Evolutionary conservation across 2,797 vertebrate genomes (phyloP).

Genomic region (Emys orbicularis): DNA sequence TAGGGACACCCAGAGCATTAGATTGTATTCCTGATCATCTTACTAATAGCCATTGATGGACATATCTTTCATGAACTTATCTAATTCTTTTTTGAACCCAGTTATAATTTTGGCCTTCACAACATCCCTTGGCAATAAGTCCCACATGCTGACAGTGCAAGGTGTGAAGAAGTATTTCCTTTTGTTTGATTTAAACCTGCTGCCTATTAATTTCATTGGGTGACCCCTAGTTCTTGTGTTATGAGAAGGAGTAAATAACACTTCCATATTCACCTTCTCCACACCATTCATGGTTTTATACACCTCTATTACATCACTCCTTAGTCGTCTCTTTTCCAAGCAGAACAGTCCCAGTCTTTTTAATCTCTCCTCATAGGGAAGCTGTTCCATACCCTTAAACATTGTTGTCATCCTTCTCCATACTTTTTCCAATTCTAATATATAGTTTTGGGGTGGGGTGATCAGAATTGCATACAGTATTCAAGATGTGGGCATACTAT

Average conservation of each 20-base stretch:
- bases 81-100: not conserved
- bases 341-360: too few relatives aligned
- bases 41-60: not conserved
- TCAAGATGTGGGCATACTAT: too few relatives aligned
- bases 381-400: too few relatives aligned
- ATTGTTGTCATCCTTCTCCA: too few relatives aligned
- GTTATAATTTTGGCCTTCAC: not conserved
- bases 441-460: too few relatives aligned
- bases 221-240: not conserved
- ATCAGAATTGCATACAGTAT: too few relatives aligned
- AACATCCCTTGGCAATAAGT: not conserved
- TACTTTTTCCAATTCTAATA: too few relatives aligned
- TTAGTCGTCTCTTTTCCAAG: not conserved
- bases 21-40: not conserved
- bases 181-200: not conserved
- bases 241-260: not conserved
- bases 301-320: not conserved
- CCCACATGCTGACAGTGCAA: not conserved
- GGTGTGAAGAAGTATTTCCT: not conserved
- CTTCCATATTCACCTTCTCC: not conserved
- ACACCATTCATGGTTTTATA: not conserved
- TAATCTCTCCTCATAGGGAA: too few relatives aligned
- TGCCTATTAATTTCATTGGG: not conserved
- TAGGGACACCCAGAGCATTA: not conserved
- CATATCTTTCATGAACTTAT: not conserved